Evolutionary conservation across 2,113 vertebrate species (phyloP).

Genomic region (Proterorhinus semilunaris): DNA sequence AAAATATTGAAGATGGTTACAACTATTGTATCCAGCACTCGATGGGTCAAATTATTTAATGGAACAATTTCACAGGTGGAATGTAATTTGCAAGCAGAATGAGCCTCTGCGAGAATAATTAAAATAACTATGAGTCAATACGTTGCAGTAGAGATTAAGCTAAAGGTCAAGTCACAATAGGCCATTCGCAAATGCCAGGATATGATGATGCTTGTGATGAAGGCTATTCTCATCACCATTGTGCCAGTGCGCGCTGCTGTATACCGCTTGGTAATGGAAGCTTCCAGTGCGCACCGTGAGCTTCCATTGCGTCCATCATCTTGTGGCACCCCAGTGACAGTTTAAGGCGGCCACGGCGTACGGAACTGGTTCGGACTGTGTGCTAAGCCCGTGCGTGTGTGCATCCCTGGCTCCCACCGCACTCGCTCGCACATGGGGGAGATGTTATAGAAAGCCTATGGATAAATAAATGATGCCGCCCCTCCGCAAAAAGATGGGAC

Average conservation of each 20-base stretch:
- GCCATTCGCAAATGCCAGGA: conserved; percentile 1
- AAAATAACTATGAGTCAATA: not conserved
- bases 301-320: conserved; percentile 63
- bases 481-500: conserved; percentile 47
- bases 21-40: no score
- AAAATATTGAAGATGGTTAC: no score
- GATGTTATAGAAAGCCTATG: conserved; percentile 63
- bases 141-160: not conserved
- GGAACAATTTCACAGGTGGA: no score
- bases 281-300: conserved; percentile 46
- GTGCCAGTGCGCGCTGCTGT: conserved; percentile 14
- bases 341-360: conserved; percentile 27
- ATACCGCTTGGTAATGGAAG: conserved; percentile 35
- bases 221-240: conserved; percentile 25
- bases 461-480: conserved; percentile 73
- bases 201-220: conserved; percentile 1
- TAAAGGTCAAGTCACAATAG: conserved; percentile 8
- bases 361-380: conserved; percentile 37
- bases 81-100: no score
- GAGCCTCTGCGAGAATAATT: no score
- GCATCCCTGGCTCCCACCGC: conserved; percentile 9
- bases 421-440: conserved; percentile 41
- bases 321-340: conserved; percentile 63
- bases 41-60: no score
- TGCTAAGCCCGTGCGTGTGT: not conserved